phyloP scores from a whole-genome alignment of 1,140 invertebrate species.

The Drosophila persimilis region DNA sequence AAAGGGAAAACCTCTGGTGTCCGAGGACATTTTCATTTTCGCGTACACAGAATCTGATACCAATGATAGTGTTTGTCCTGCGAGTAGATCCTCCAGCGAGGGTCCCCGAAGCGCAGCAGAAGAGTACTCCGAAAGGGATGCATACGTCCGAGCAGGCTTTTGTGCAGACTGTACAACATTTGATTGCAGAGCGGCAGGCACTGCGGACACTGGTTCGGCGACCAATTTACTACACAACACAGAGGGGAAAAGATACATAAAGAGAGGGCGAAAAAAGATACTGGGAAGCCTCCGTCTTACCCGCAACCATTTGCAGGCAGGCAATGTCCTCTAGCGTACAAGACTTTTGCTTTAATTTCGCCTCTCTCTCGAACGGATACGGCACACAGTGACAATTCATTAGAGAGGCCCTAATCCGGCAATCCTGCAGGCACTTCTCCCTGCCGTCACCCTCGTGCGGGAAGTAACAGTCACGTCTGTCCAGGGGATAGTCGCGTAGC shows the following conservation, averaged over 20 bases:
- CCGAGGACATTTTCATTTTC: conserved; percentile 2
- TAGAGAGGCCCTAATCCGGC: conserved; percentile 29
- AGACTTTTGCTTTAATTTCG: conserved; percentile 7
- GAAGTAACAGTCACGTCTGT: conserved; percentile 35
- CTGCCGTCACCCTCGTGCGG: conserved; percentile 20
- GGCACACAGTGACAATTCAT: conserved; percentile 50
- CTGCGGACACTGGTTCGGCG: conserved; percentile 22
- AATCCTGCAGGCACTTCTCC: conserved; percentile 28
- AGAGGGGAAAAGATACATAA: not conserved
- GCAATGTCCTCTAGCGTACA: conserved; percentile 28
- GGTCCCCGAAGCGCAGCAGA: conserved; percentile 12
- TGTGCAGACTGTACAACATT: conserved; percentile 21
- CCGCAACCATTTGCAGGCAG: conserved; percentile 36
- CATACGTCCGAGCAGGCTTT: conserved; percentile 25
- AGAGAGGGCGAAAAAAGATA: not conserved
- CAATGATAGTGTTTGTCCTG: conserved; percentile 30
- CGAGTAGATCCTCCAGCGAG: conserved; percentile 15
- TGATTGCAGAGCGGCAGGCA: conserved; percentile 42
- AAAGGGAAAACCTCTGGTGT: not conserved
- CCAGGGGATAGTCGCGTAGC: conserved; percentile 14
- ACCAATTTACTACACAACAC: conserved; percentile 31
- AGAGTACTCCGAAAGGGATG: conserved; percentile 41
- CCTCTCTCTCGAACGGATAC: conserved; percentile 23
- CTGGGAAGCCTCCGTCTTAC: conserved; percentile 6
- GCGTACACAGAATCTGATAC: conserved; percentile 49